phyloP scores from a whole-genome alignment of 2,113 vertebrate species.

The Hoplias malabaricus region DNA sequence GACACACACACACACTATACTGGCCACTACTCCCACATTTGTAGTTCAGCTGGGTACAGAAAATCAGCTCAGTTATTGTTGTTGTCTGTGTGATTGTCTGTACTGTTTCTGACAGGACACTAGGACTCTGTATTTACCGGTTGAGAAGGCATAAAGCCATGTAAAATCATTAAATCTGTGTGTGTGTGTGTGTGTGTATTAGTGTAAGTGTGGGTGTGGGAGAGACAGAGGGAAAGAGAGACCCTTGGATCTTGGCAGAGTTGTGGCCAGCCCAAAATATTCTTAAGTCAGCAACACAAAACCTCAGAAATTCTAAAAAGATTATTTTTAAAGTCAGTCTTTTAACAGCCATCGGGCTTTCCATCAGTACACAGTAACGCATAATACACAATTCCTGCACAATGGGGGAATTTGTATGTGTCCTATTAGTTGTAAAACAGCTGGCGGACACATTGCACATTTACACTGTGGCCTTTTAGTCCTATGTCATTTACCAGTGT shows the following conservation, averaged over 20 bases:
- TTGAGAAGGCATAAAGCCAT: no score
- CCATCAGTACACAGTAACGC: not conserved
- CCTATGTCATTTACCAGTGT: not conserved
- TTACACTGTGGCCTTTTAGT: not conserved
- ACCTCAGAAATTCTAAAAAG: not conserved
- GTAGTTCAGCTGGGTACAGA: constrained; percentile 32
- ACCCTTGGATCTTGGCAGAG: not conserved
- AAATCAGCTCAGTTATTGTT: not conserved
- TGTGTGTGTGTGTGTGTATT: not conserved
- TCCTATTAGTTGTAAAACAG: not conserved
- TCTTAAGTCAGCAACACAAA: not conserved
- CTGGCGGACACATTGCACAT: not conserved
- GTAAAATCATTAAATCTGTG: no score
- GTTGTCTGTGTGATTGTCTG: not conserved
- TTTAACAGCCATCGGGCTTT: not conserved
- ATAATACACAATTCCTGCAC: not conserved
- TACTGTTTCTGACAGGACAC: no score
- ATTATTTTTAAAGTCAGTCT: not conserved
- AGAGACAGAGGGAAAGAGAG: not conserved
- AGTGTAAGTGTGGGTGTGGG: not conserved
- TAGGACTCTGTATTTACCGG: no score
- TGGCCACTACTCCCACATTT: constrained; percentile 4
- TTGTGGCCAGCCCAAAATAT: not conserved
- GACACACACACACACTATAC: constrained; percentile 10
- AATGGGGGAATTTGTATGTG: not conserved